Evolutionary conservation across 2,888 invertebrate genomes (phyloP), one percentile per base, ranked within the genome.

Genomic region (Apodemia duryi): DNA sequence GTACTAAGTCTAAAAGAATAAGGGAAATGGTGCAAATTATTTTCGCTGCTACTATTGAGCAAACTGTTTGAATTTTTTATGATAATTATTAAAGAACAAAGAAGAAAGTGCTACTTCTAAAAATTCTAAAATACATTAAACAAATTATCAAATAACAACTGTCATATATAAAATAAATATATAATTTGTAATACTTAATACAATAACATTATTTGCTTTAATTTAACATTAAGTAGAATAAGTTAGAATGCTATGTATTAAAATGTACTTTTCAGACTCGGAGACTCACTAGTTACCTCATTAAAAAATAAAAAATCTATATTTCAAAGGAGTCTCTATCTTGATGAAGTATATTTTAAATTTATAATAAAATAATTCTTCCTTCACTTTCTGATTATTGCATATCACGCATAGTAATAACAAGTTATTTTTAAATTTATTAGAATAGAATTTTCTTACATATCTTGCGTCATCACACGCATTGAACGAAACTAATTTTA

Each of bases 341-440:
- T 67, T 61, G 66, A 71, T 68, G 63, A 68, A 69, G 70, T 49
- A 63, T 64, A 21, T 64, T 63, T 66, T 61, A 52, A 63, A 62
- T 32, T 9, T 28, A 64, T 32, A 49, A 11, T 43, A 43, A 43
- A 29, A 11, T 38, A 49, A 49, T 51, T 49, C 67, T 68, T 70
- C 69, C 68, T 68, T 28, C 75, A 77, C 77, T 77, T 82, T 84
- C 82, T 83, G 83, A 65, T 65, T 84, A 82, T 80, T 80, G 85
- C 88, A 90, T 89, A 88, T 89, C 89, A 90, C 89, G 84, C 88
- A 77, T 77, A 78, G 77, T 77, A 72, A 71, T 69, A 54, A 54
- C 67, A 82, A 83, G 82, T 78, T 81, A 77, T 78, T 83, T 80
- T 81, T 78, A 77, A 74, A 74, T 74, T 72, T 77, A 46, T 77